Evolutionary conservation across 2,888 invertebrate species (phyloP).

Genomic region (Epiblema foenella): DNA sequence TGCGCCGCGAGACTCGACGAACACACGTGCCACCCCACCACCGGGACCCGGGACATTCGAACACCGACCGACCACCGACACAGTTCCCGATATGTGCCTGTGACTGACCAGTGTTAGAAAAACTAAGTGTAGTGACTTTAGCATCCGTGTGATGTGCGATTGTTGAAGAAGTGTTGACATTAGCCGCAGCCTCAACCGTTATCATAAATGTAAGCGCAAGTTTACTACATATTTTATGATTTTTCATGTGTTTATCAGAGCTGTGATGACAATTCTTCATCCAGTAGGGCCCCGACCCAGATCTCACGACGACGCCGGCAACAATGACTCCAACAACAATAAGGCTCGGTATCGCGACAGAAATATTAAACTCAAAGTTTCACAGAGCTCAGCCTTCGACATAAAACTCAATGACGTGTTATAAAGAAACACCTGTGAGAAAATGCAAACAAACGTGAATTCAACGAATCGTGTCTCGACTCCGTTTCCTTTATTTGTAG

Average conservation of each 20-base stretch:
- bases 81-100: conserved; percentile 76
- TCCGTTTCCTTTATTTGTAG: conserved; percentile 26
- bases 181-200: conserved; percentile 81
- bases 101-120: conserved; percentile 71
- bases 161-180: conserved; percentile 65
- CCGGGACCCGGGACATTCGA: conserved; percentile 65
- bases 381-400: conserved; percentile 79
- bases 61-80: conserved; percentile 57
- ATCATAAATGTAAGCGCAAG: conserved; percentile 79
- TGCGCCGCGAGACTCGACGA: conserved; percentile 79
- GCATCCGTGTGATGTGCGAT: conserved; percentile 77
- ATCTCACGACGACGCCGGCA: conserved; percentile 78
- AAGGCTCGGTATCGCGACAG: conserved; percentile 72
- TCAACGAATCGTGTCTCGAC: conserved; percentile 51
- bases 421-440: conserved; percentile 80
- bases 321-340: conserved; percentile 78
- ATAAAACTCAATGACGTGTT: conserved; percentile 77
- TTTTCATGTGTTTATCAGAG: conserved; percentile 15
- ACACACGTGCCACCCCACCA: conserved; percentile 80
- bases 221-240: conserved; percentile 58
- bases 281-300: conserved; percentile 76
- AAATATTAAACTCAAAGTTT: conserved; percentile 76
- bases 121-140: conserved; percentile 74
- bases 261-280: conserved; percentile 46
- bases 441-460: conserved; percentile 73